phyloP scores from a whole-genome alignment of 2,888 invertebrate genomes.

The Ariolimax columbianus region DNA sequence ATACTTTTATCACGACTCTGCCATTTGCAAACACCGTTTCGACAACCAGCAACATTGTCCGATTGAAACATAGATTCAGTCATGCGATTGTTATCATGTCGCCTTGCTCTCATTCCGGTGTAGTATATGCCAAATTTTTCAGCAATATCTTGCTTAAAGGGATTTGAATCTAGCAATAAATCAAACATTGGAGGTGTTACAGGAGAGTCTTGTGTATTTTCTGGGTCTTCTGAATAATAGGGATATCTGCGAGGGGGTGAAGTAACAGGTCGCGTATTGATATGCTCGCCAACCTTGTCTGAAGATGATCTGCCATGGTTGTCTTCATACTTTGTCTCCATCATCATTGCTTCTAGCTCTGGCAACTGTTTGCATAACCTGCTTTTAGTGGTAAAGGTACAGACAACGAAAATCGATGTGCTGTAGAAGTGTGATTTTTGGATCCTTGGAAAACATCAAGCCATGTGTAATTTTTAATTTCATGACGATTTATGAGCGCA shows the following conservation, averaged over 20 bases:
- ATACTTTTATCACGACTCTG: background rate
- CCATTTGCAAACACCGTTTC: background rate
- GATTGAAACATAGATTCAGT: background rate
- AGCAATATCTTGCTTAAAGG: constrained; percentile 48
- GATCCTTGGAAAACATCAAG: background rate
- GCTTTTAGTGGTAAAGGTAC: background rate
- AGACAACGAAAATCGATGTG: background rate
- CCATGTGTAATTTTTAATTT: background rate
- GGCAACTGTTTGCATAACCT: background rate
- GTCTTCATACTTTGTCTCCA: background rate
- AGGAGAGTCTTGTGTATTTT: too few relatives aligned
- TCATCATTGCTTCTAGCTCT: background rate
- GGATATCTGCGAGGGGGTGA: background rate
- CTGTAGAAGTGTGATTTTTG: background rate
- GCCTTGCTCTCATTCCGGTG: constrained; percentile 1
- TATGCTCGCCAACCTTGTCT: too few relatives aligned
- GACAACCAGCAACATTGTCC: background rate
- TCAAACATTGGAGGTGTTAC: background rate
- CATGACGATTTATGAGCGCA: background rate
- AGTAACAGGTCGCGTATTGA: background rate
- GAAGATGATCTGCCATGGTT: too few relatives aligned
- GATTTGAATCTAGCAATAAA: background rate
- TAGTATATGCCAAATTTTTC: constrained; percentile 37
- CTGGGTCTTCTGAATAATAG: too few relatives aligned
- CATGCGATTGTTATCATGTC: background rate